Percentiles rank a stretch among this genome's conserved stretches.
These are phyloP conservation scores for Caenorhabditis angaria DNA, from an alignment of 2,888 invertebrate species.

Conservation along the genomic window DNA sequence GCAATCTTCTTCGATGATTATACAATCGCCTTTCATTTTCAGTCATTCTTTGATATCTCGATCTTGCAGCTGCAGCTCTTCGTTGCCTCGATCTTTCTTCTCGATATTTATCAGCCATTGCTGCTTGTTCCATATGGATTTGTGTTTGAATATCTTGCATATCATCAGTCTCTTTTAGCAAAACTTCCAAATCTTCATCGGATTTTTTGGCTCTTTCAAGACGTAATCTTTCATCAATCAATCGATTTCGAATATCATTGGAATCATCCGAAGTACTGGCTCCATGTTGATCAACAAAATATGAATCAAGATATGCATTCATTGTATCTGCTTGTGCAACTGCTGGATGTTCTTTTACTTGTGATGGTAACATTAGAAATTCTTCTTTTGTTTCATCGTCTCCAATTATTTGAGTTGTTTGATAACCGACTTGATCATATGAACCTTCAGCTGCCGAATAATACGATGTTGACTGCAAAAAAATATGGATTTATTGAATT, in stretches of 20 bases:
- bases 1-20: slow-evolving; percentile 50
- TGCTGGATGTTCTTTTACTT: slow-evolving; percentile 39
- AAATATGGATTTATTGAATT: background rate
- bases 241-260: background rate
- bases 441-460: background rate
- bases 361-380: background rate
- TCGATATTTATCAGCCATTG: slow-evolving; percentile 14
- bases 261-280: background rate
- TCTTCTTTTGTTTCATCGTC: slow-evolving; percentile 3
- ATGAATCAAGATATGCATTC: slow-evolving; percentile 41
- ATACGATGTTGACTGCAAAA: background rate
- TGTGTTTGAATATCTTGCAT: slow-evolving; percentile 19
- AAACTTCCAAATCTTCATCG: slow-evolving; percentile 11
- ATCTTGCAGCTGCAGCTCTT: slow-evolving; percentile 65
- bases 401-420: background rate
- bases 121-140: slow-evolving; percentile 16
- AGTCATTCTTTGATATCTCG: slow-evolving; percentile 65
- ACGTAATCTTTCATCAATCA: background rate
- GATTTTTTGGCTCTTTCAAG: background rate
- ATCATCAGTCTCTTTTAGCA: slow-evolving; percentile 19
- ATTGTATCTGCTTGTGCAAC: slow-evolving; percentile 39
- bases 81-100: slow-evolving; percentile 29
- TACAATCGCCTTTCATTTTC: slow-evolving; percentile 48
- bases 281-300: slow-evolving; percentile 8
- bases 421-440: background rate